Base-by-base conservation (phyloP, 1,140 invertebrate genomes). In the Anastrepha obliqua region DNA sequence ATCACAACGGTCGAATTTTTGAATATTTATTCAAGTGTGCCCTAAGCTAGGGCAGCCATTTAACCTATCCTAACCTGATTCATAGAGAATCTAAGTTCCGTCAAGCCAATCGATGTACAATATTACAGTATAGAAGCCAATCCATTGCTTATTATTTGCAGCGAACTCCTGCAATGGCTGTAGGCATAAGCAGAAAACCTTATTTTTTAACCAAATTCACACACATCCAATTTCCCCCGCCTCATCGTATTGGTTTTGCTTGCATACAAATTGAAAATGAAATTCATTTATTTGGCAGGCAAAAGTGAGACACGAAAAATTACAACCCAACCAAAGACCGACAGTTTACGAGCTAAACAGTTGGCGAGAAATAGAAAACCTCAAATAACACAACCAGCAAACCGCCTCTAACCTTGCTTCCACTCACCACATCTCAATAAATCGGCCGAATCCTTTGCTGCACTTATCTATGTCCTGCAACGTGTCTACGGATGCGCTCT, bases 261-360 rank as follows among this genome's bases (percentile, higher is more conserved):
- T 55, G 74, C 17, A 81, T 55, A 55, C 74, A 81, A 81, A 81
- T 55, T 81, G 74, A 81, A 81, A 81, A 81, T 55, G 44, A 81
- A 81, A 81, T 81, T 42, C 74, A 55, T 81, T 81, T 81, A 51
- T 81, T 81, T 81, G 74, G 74, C 74, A 81, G 55, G 47, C 74
- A 81, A 81, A 67, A 81, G 47, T 81, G 51, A 81, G 74, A 55
- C 74, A 81, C 74, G 74, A 81, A 81, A 81, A 81, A 81, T 81
- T 81, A 81, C 74, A 81, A 81, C 47, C 51, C 51, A 81, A 81
- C 74, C 74, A 81, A 81, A 81, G 47, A 81, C 74, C 74, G 74
- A 81, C 74, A 81, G 74, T 81, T 81, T 81, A 81, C 74, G 74
- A 81, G 74, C 74, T 81, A 20, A 81, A 55, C 74, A 58, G 74